These are phyloP conservation scores for Bombus waltoni DNA, from an alignment of 1,140 invertebrate species.

Conservation along the genomic window DNA sequence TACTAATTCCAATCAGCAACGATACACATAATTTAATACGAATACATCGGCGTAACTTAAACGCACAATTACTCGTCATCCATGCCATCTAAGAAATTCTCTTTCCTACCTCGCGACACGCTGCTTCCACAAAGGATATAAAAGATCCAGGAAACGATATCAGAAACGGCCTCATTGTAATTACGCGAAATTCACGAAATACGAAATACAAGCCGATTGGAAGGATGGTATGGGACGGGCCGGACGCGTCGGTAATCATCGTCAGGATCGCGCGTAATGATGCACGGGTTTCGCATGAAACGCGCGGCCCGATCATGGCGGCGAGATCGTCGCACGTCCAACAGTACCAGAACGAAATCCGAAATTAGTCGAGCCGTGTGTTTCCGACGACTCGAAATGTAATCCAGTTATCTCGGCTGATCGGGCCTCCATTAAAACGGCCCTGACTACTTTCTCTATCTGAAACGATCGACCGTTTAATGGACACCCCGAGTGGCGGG, in stretches of 20 bases:
- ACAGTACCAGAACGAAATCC: slow-evolving; percentile 6
- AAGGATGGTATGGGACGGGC: not conserved
- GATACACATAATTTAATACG: no score
- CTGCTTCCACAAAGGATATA: not conserved
- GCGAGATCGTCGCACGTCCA: not conserved
- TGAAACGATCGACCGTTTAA: slow-evolving; percentile 67
- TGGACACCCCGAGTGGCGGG: slow-evolving; percentile 56
- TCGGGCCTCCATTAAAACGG: slow-evolving; percentile 65
- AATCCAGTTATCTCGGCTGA: slow-evolving; percentile 67
- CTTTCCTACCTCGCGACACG: not conserved
- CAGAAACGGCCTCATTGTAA: not conserved
- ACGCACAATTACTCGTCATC: not conserved
- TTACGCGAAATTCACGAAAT: not conserved
- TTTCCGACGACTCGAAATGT: slow-evolving; percentile 54
- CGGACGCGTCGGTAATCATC: slow-evolving; percentile 17
- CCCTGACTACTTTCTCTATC: slow-evolving; percentile 67
- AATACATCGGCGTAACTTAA: not conserved
- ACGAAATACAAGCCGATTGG: not conserved
- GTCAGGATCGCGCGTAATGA: slow-evolving; percentile 16
- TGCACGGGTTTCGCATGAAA: slow-evolving; percentile 16
- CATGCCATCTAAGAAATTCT: not conserved
- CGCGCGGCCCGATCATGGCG: not conserved
- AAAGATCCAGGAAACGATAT: no score
- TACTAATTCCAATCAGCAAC: no score
- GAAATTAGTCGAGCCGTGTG: slow-evolving; percentile 44